Evolutionary conservation across 2,888 invertebrate species (phyloP).

Genomic region (Cephus pulcher): DNA sequence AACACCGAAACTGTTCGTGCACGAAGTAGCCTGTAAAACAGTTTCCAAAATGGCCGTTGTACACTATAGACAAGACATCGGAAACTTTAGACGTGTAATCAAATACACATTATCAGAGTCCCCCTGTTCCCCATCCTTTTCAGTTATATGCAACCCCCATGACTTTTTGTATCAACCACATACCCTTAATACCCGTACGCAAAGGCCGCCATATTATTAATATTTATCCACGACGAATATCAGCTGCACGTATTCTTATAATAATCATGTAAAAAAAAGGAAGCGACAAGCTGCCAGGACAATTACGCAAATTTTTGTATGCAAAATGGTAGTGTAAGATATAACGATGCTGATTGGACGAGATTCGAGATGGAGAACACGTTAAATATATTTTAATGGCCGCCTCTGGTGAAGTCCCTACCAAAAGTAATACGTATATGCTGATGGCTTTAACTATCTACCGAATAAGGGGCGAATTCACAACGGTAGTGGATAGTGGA

Average conservation of each 20-base stretch:
- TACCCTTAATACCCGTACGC: constrained; percentile 11
- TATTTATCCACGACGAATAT: background rate
- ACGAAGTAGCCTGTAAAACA: background rate
- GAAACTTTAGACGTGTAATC: constrained; percentile 50
- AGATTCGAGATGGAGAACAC: background rate
- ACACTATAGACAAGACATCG: constrained; percentile 9
- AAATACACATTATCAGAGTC: constrained; percentile 59
- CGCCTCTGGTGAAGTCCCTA: background rate
- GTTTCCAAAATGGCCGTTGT: constrained; percentile 46
- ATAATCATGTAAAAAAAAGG: background rate
- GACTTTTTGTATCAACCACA: constrained; percentile 23
- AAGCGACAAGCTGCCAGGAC: background rate
- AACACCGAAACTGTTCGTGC: background rate
- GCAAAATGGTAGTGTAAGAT: background rate
- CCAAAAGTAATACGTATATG: background rate
- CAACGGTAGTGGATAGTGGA: background rate
- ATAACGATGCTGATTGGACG: background rate
- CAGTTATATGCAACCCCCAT: constrained; percentile 13
- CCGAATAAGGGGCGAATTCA: background rate
- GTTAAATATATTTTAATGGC: background rate
- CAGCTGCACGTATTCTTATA: background rate
- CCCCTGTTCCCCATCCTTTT: constrained; percentile 26
- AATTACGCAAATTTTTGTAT: background rate
- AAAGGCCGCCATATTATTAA: background rate
- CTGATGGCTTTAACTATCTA: background rate